These are phyloP conservation scores for Orchestia grillus DNA, from an alignment of 1,140 invertebrate genomes.

Conservation along the genomic window DNA sequence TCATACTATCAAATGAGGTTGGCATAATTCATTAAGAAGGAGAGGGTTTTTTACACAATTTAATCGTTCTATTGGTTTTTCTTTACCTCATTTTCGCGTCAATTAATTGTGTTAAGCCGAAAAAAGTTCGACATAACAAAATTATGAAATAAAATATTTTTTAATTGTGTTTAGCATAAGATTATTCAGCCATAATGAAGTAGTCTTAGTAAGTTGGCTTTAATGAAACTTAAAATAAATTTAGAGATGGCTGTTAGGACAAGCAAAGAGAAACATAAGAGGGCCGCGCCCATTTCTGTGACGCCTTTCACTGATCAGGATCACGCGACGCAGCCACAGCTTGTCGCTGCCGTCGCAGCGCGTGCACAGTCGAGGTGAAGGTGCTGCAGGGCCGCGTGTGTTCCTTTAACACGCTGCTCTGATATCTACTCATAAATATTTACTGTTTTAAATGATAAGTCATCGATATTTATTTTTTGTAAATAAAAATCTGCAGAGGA, in stretches of 20 bases:
- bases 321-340: background rate
- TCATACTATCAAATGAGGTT: too few relatives aligned
- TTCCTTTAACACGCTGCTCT: background rate
- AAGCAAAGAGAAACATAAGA: background rate
- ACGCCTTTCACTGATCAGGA: background rate
- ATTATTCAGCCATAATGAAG: too few relatives aligned
- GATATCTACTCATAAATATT: background rate
- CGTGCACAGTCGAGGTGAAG: background rate
- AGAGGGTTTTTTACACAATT: too few relatives aligned
- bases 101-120: too few relatives aligned
- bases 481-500: background rate
- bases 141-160: too few relatives aligned
- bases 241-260: background rate
- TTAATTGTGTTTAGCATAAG: too few relatives aligned
- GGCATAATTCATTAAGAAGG: too few relatives aligned
- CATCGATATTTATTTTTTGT: background rate
- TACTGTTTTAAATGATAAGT: background rate
- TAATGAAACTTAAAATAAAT: background rate
- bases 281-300: background rate
- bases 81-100: too few relatives aligned
- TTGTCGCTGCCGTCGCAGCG: background rate
- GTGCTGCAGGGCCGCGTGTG: background rate
- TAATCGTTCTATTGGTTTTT: too few relatives aligned
- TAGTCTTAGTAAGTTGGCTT: background rate
- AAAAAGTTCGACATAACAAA: too few relatives aligned